phyloP scores from a whole-genome alignment of 2,113 vertebrate genomes.

The Thymallus thymallus region DNA sequence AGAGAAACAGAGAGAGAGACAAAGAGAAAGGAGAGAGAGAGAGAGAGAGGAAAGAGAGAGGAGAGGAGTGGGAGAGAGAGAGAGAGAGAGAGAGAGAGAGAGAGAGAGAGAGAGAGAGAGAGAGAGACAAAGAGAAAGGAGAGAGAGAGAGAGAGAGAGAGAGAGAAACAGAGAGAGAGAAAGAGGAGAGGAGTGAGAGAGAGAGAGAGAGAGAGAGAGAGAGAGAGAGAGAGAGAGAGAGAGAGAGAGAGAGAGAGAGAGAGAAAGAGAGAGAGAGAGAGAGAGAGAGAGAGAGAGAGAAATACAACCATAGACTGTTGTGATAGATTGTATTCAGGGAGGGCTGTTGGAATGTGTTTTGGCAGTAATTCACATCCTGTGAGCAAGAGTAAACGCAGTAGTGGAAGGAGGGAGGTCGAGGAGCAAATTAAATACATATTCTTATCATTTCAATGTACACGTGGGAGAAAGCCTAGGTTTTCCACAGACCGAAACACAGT shows the following conservation, averaged over 20 bases:
- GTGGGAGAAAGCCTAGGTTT: neutral
- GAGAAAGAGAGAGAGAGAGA: neutral
- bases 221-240: neutral
- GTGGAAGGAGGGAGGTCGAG: neutral
- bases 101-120: neutral
- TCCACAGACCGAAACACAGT: neutral
- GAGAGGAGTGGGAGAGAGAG: no score
- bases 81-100: constrained; percentile 21
- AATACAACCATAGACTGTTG: constrained; percentile 11
- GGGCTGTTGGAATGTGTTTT: constrained; percentile 51
- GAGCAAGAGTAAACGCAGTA: constrained; percentile 19
- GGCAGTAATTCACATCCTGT: constrained; percentile 59
- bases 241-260: neutral
- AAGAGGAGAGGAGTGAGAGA: neutral
- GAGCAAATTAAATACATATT: constrained; percentile 30
- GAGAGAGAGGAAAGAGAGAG: no score
- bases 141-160: constrained; percentile 8
- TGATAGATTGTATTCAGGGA: constrained; percentile 21
- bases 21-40: constrained; percentile 4
- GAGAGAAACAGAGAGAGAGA: neutral
- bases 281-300: neutral
- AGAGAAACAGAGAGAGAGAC: no score
- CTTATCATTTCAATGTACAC: constrained; percentile 19
- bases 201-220: neutral
- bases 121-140: constrained; percentile 1